These are phyloP conservation scores for Varanus komodoensis DNA, from an alignment of 2,113 vertebrate genomes.

Conservation along the genomic window DNA sequence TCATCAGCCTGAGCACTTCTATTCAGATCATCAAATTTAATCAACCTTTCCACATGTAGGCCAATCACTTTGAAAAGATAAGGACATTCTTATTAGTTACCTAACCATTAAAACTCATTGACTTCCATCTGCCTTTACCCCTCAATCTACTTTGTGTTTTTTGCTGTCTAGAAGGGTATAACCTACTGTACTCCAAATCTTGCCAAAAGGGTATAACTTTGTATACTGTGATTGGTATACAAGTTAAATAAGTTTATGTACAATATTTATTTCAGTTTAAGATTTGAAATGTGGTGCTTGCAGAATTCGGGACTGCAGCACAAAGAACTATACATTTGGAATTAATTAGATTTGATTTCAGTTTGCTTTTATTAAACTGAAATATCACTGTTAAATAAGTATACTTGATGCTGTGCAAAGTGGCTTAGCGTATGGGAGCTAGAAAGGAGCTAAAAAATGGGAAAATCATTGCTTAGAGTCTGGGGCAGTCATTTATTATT, in stretches of 20 bases:
- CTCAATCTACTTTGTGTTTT: not conserved
- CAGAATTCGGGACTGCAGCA: not conserved
- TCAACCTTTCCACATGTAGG: not conserved
- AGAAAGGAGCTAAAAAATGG: not conserved
- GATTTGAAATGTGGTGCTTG: not conserved
- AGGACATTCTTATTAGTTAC: not conserved
- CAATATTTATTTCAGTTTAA: not conserved
- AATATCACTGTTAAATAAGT: not conserved
- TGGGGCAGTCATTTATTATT: not conserved
- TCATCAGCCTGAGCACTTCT: not conserved
- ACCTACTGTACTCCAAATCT: not conserved
- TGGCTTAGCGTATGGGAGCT: too few relatives aligned
- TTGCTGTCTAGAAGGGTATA: not conserved
- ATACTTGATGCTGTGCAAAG: not conserved
- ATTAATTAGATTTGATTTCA: not conserved
- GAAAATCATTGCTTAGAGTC: not conserved
- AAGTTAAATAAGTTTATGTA: not conserved
- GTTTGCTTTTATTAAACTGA: not conserved
- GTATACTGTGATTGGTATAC: not conserved
- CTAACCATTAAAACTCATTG: slow-evolving; percentile 4
- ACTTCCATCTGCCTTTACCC: not conserved
- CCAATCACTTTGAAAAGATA: not conserved
- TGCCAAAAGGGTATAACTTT: not conserved
- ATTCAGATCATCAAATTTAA: slow-evolving; percentile 5
- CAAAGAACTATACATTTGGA: not conserved